These are phyloP conservation scores for Synanthedon tipuliformis DNA, from an alignment of 2,888 invertebrate species.

Conservation along the genomic window DNA sequence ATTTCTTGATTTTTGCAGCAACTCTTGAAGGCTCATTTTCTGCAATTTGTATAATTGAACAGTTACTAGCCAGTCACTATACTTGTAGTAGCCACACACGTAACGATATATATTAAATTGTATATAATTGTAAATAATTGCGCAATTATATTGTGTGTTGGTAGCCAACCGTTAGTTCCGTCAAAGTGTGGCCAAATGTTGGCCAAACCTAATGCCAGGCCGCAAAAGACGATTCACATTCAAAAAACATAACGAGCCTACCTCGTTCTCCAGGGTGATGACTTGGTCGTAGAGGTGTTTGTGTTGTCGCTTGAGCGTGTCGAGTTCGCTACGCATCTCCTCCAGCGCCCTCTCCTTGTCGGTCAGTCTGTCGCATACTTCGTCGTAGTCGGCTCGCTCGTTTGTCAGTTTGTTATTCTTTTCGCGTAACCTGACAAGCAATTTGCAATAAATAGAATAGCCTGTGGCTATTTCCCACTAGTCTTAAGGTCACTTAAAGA, in stretches of 20 bases:
- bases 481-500: too few species aligned
- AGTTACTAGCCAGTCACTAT: too few species aligned
- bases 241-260: conserved; percentile 9
- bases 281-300: conserved; percentile 25
- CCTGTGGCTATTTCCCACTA: too few species aligned
- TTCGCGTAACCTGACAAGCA: conserved; percentile 36
- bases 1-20: conserved; percentile 43
- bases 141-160: too few species aligned
- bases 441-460: too few species aligned
- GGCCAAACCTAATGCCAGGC: too few species aligned
- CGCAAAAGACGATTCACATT: not conserved
- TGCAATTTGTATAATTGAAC: conserved; percentile 12
- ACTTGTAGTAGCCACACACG: too few species aligned
- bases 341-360: conserved; percentile 30
- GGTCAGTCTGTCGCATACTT: conserved; percentile 40
- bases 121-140: too few species aligned
- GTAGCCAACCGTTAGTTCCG: too few species aligned
- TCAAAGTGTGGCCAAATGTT: too few species aligned
- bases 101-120: too few species aligned
- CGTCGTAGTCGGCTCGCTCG: conserved; percentile 47
- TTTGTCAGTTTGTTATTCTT: conserved; percentile 35
- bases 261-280: conserved; percentile 37
- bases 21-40: conserved; percentile 48
- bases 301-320: conserved; percentile 17
- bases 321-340: conserved; percentile 33